Base-by-base conservation (phyloP, 2,888 invertebrate genomes). In the Opisthograptis luteolata region DNA sequence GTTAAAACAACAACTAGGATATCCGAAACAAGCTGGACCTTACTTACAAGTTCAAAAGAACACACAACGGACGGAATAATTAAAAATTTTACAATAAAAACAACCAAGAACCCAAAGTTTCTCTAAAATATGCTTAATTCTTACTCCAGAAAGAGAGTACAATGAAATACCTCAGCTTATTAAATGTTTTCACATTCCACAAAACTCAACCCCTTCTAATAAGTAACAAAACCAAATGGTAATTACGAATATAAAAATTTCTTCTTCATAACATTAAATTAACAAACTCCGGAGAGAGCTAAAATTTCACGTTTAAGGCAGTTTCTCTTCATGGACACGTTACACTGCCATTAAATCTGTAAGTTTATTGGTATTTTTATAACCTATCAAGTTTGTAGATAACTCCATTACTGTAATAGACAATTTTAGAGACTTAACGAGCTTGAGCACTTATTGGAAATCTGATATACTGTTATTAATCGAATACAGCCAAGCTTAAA, bases 361-460 rank as follows among this genome's bases (percentile, higher is more conserved):
- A 37, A 41, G 24, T 55, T 49, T 47, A 52, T 49, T 40, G 49
- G 36, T 44, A 25, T 52, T 57, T 52, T 54, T 59, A 56, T 48
- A 56, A 46, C 48, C 50, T 55, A 55, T 58, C 44, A 55, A 57
- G 55, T 51, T 51, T 22, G 49, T 45, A 58, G 57, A 55, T 53
- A 55, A 62, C 48, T 54, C 52, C 53, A 58, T 70, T 73, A 64
- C 63, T 59, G 69, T 74, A 76, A 76, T 72, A 68, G 72, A 65
- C 76, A 72, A 79, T 81, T 79, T 76, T 67, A 73, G 70, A 76
- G 68, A 70, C 68, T 68, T 56, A 68, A 69, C 63, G 66, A 70
- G 65, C 67, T 62, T 51, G 51, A 57, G 48, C 56, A 56, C 60
- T 71, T 73, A 74, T 75, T 68, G 66, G 66, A 63, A 70, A 73